These are phyloP conservation scores for Uria lomvia DNA, from an alignment of 2,113 vertebrate genomes.

Conservation along the genomic window DNA sequence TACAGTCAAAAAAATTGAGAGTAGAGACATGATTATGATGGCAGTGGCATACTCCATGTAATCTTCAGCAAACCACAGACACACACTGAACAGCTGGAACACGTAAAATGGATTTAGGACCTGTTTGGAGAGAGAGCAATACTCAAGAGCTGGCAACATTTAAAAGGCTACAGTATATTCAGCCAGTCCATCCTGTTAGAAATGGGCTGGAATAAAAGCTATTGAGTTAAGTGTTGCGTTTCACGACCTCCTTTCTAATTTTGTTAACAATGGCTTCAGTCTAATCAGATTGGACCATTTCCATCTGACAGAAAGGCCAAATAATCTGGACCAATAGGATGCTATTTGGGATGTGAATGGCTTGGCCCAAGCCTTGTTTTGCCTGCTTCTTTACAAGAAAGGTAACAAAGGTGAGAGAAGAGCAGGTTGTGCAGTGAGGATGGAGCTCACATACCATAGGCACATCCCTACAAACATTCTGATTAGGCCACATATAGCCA, in stretches of 20 bases:
- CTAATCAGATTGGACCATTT: neutral
- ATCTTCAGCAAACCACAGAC: slow-evolving; percentile 80
- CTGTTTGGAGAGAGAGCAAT: slow-evolving; percentile 57
- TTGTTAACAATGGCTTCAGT: neutral
- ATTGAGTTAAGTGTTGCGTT: neutral
- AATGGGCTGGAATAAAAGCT: neutral
- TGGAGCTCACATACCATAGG: neutral
- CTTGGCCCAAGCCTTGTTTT: neutral
- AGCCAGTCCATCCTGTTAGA: neutral
- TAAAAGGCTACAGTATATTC: neutral
- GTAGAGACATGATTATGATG: slow-evolving; percentile 79
- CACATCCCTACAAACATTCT: neutral
- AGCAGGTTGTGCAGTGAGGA: neutral
- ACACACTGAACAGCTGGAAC: slow-evolving; percentile 82
- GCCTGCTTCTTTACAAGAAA: neutral
- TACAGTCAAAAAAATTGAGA: slow-evolving; percentile 74
- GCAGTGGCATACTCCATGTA: slow-evolving; percentile 78
- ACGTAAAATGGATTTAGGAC: slow-evolving; percentile 82
- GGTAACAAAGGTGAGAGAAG: neutral
- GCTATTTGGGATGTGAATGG: neutral
- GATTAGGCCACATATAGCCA: neutral
- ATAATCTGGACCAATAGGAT: neutral
- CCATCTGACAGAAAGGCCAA: neutral
- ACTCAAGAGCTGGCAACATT: neutral
- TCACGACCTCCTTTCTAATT: neutral